These are phyloP conservation scores for Sinocyclocheilus maitianheensis DNA, from an alignment of 2,113 vertebrate genomes.

Conservation along the genomic window DNA sequence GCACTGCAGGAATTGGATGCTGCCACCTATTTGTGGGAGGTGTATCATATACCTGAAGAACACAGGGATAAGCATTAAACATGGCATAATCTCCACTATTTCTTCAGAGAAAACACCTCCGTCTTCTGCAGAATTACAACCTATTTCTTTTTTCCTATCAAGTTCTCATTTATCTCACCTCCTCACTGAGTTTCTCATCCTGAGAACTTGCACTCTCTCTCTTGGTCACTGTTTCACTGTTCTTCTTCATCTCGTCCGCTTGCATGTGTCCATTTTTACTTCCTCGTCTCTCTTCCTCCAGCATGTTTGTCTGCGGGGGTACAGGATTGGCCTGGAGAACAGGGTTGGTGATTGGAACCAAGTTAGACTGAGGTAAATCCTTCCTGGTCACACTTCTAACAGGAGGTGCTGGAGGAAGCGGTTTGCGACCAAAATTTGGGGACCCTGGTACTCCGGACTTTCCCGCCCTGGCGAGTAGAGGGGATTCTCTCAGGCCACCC, in stretches of 20 bases:
- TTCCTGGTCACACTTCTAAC: slow-evolving; percentile 78
- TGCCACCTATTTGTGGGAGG: slow-evolving; percentile 77
- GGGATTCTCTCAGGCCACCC: slow-evolving; percentile 68
- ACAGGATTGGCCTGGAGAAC: slow-evolving; percentile 42
- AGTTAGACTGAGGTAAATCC: slow-evolving; percentile 57
- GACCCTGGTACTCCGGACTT: slow-evolving; percentile 71
- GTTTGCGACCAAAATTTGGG: slow-evolving; percentile 72
- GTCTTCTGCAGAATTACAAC: neutral
- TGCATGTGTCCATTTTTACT: slow-evolving; percentile 59
- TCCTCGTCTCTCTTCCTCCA: slow-evolving; percentile 55
- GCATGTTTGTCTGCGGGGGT: slow-evolving; percentile 39
- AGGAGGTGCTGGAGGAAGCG: slow-evolving; percentile 77
- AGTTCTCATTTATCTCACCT: slow-evolving; percentile 46
- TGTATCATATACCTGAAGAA: slow-evolving; percentile 77
- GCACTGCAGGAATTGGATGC: slow-evolving; percentile 57
- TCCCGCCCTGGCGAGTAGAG: slow-evolving; percentile 69
- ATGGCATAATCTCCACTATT: neutral
- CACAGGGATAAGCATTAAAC: neutral
- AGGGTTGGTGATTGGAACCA: slow-evolving; percentile 34
- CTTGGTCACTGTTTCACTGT: slow-evolving; percentile 18
- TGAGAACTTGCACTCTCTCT: slow-evolving; percentile 32
- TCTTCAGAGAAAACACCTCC: neutral
- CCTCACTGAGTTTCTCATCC: slow-evolving; percentile 40
- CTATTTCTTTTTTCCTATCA: neutral
- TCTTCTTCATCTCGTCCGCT: slow-evolving; percentile 68